phyloP scores from a whole-genome alignment of 2,797 vertebrate genomes.

The Epinephelus malabaricus region DNA sequence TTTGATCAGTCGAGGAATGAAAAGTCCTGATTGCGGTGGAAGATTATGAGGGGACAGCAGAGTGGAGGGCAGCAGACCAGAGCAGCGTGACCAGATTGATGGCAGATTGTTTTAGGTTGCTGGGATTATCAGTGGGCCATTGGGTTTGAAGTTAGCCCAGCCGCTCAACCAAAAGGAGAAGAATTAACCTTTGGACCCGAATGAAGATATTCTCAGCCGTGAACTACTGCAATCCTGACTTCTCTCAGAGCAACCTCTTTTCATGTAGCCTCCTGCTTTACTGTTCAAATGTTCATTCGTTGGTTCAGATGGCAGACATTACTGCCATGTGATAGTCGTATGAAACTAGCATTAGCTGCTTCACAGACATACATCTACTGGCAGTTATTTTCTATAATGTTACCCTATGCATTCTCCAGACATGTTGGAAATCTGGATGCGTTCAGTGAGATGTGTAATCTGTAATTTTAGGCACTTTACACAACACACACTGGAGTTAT shows the following conservation, averaged over 20 bases:
- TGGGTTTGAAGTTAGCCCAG: constrained; percentile 64
- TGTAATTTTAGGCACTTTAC: constrained; percentile 56
- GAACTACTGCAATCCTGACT: constrained; percentile 39
- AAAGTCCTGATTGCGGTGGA: constrained; percentile 52
- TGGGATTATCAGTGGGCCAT: constrained; percentile 68
- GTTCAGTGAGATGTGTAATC: constrained; percentile 45
- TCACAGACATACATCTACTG: neutral
- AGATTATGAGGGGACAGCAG: constrained; percentile 60
- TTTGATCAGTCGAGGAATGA: constrained; percentile 59
- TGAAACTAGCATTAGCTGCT: neutral
- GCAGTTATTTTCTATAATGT: neutral
- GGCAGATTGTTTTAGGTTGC: constrained; percentile 72
- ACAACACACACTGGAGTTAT: constrained; percentile 53
- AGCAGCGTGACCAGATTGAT: constrained; percentile 72
- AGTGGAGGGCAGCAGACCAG: constrained; percentile 47
- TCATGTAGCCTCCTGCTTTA: constrained; percentile 26
- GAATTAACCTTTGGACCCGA: constrained; percentile 63
- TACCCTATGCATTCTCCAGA: constrained; percentile 4
- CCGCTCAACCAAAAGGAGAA: constrained; percentile 48
- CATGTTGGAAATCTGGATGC: constrained; percentile 16
- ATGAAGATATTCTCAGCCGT: constrained; percentile 52
- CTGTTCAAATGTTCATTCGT: constrained; percentile 10
- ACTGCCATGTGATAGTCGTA: constrained; percentile 7
- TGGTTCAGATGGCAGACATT: constrained; percentile 23
- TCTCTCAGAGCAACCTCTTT: constrained; percentile 39